Evolutionary conservation across 1,140 invertebrate genomes (phyloP).

Genomic region (Apis dorsata): DNA sequence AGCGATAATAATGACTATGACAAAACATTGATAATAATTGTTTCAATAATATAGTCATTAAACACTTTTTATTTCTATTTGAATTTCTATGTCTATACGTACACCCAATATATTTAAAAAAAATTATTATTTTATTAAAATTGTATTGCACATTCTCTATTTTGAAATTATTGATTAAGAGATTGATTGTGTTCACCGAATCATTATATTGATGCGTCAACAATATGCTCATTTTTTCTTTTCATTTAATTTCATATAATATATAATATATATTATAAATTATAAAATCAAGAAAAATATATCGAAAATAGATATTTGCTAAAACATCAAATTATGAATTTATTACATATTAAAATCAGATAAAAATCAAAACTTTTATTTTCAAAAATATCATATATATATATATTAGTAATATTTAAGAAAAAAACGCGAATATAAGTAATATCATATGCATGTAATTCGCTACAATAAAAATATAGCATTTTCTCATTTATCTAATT

Average conservation of each 20-base stretch:
- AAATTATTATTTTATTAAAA: conserved; percentile 5
- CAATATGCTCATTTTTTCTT: neutral
- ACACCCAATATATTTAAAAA: conserved; percentile 17
- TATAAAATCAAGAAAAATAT: neutral
- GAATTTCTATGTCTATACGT: conserved; percentile 30
- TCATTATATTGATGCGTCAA: neutral
- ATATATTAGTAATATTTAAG: neutral
- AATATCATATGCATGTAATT: neutral
- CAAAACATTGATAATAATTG: neutral
- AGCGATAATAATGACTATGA: conserved; percentile 17
- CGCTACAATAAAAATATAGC: conserved; percentile 7
- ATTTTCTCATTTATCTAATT: neutral
- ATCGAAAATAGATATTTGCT: neutral
- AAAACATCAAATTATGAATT: neutral
- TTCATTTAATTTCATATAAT: neutral
- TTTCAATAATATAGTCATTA: conserved; percentile 7
- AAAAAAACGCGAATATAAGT: neutral
- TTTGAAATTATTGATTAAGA: neutral
- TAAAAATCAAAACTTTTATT: neutral
- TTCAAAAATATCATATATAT: neutral
- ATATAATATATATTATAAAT: neutral
- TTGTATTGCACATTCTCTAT: neutral
- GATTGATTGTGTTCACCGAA: neutral
- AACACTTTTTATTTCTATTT: conserved; percentile 36
- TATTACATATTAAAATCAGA: neutral